phyloP scores from a whole-genome alignment of 2,888 invertebrate genomes.

The Scelioninae gen. 2 region DNA sequence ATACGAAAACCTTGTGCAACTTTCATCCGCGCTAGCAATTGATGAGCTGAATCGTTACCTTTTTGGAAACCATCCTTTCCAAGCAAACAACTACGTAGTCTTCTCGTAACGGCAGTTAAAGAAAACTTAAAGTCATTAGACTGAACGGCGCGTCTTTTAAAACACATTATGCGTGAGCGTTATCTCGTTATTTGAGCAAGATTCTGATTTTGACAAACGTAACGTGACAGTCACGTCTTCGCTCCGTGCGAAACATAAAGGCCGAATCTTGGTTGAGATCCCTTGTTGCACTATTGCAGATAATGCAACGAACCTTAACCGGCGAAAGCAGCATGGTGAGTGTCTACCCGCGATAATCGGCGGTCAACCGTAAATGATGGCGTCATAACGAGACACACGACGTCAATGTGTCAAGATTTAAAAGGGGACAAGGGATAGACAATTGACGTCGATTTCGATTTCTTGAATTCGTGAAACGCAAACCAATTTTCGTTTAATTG shows the following conservation, averaged over 20 bases:
- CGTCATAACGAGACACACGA: slow-evolving; percentile 35
- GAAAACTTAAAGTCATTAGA: slow-evolving; percentile 29
- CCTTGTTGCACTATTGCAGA: slow-evolving; percentile 15
- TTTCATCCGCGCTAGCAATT: neutral
- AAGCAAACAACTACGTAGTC: slow-evolving; percentile 15
- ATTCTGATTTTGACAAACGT: slow-evolving; percentile 30
- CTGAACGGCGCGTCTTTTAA: slow-evolving; percentile 21
- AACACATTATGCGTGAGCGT: slow-evolving; percentile 28
- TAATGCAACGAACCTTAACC: slow-evolving; percentile 25
- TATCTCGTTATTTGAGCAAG: slow-evolving; percentile 46
- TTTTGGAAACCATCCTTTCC: slow-evolving; percentile 36
- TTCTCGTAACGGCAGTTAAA: slow-evolving; percentile 29
- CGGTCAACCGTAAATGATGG: slow-evolving; percentile 47
- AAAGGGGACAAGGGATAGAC: slow-evolving; percentile 1
- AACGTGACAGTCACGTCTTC: slow-evolving; percentile 9
- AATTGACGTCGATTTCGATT: slow-evolving; percentile 18
- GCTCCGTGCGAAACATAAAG: slow-evolving; percentile 7
- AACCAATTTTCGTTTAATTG: slow-evolving; percentile 29
- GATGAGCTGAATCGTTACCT: slow-evolving; percentile 19
- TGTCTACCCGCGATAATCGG: slow-evolving; percentile 37
- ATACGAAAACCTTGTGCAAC: no score
- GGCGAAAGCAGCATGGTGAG: slow-evolving; percentile 41
- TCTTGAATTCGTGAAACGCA: slow-evolving; percentile 8
- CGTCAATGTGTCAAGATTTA: slow-evolving; percentile 10
- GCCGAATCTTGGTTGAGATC: slow-evolving; percentile 6